These are phyloP conservation scores for Eretmocerus hayati DNA, from an alignment of 2,888 invertebrate species.

Conservation along the genomic window DNA sequence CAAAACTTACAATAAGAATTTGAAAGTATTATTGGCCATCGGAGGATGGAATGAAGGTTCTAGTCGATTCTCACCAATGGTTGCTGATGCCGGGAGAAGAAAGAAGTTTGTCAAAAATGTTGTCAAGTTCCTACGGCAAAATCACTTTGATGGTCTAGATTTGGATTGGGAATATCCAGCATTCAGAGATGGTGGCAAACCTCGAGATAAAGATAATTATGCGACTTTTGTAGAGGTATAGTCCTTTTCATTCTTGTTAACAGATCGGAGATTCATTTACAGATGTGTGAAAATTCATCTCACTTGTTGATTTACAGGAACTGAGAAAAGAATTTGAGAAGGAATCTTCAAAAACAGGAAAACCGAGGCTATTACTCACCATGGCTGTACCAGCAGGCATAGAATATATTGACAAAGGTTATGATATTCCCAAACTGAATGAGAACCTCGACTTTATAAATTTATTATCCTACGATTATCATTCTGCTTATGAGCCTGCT, in stretches of 20 bases:
- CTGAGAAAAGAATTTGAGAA: slow-evolving; percentile 81
- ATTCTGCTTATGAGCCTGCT: slow-evolving; percentile 83
- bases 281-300: not conserved
- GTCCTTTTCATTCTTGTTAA: not conserved
- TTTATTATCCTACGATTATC: slow-evolving; percentile 85
- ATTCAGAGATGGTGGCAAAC: slow-evolving; percentile 61
- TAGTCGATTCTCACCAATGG: slow-evolving; percentile 79
- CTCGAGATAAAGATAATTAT: slow-evolving; percentile 81
- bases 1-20: slow-evolving; percentile 85
- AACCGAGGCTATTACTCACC: slow-evolving; percentile 71
- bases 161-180: slow-evolving; percentile 89
- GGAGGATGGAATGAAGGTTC: slow-evolving; percentile 95
- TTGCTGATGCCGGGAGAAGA: slow-evolving; percentile 68
- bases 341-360: slow-evolving; percentile 77
- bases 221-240: slow-evolving; percentile 71
- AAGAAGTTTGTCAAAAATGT: slow-evolving; percentile 77
- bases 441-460: slow-evolving; percentile 91
- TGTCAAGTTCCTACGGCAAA: slow-evolving; percentile 79
- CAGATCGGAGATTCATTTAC: not conserved
- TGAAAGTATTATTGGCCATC: slow-evolving; percentile 85
- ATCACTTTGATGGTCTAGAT: slow-evolving; percentile 89
- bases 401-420: slow-evolving; percentile 89
- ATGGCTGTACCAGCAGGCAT: slow-evolving; percentile 93
- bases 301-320: slow-evolving; percentile 54
- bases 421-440: slow-evolving; percentile 80